Base-by-base conservation (phyloP, 2,888 invertebrate genomes). In the Spisula subtruncata region DNA sequence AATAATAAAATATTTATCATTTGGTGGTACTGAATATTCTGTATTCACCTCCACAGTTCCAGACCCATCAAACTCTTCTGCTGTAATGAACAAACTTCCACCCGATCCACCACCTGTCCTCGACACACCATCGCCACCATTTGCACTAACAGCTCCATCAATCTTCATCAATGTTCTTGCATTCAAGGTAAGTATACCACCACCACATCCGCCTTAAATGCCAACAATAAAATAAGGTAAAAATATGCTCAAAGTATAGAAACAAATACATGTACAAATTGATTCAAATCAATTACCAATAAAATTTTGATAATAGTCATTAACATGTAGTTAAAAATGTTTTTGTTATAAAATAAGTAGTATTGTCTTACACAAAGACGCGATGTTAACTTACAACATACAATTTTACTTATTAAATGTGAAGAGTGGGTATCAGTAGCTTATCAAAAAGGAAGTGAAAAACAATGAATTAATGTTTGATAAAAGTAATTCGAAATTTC, bases 171-270 rank as follows among this genome's bases (percentile, higher is more conserved):
- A 81, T 41, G 85, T 89, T 35, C 56, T 82, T 12, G 89, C 92
- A 83, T 94, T 91, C 48, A 95, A 88, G 12, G 75, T 89, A 20
- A 95, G 87, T 14, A 94, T 93, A 32, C 95, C 95, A 32, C 95
- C 95, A n/a, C 95, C 95, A 92, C 93, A 93, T 6, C 95, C 95
- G 90, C 95, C 95, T 95, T 41, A 56, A 56, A 20, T 56, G 5
- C 18, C 0, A 56, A 18, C 16, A 56, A 56, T 18, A 18, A 66
- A n/a, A n/a, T 8, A n/a, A 25, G 25, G 10, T n/a, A 66, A 5
- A 51, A 51, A 8, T 6, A 12, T 12, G 12, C 12, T n/a, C n/a
- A n/a, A 51, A 16, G 51, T 51, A 51, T 51, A 4, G 14, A 6
- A 51, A 51, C 6, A 16, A 10, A 51, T 48, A 48, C 48, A 48